Evolutionary conservation across 2,888 invertebrate species (phyloP), one percentile per base, ranked within the genome.

Genomic region (Aplocera efformata): DNA sequence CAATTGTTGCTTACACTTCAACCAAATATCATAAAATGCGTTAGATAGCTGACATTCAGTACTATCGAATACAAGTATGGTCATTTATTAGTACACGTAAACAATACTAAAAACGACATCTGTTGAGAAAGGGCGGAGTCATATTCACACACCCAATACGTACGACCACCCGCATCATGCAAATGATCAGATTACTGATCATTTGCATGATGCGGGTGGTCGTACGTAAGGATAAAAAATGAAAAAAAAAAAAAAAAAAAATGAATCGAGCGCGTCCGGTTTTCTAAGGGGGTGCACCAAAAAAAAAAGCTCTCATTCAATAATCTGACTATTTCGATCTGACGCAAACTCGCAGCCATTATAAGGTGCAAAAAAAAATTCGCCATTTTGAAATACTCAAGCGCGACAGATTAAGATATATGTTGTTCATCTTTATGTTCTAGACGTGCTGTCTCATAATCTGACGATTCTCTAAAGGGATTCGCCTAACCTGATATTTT

Each of bases 321-420:
- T n/a, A n/a, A n/a, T n/a, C 44, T 46, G 45, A 45, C 45, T 41
- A 50, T 49, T 53, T 42, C 29, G 42, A 49, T 48, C 49, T 31
- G 42, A 49, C 48, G 41, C 41, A 47, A 51, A 43, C 42, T 47
- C 38, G 32, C 23, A 47, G 41, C 34, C 43, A 37, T 42, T 48
- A 31, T 40, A 32, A 32, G 3, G 33, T 36, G 34, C 38, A 41
- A 53, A 50, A 53, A 51, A 50, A 23, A 45, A 9, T n/a, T n/a
- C 43, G 29, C 38, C 50, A 48, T 45, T 44, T 52, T 46, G 39
- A 46, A 41, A 49, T 43, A 43, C 43, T 43, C 44, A 21, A 44
- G 47, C 42, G 47, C 47, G 39, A 38, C 41, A 44, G 37, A 42
- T 44, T 43, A 48, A 42, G 33, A 47, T 43, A 43, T 40, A 43